Evolutionary conservation across 2,888 invertebrate species (phyloP).

Genomic region (Neoascia interrupta): DNA sequence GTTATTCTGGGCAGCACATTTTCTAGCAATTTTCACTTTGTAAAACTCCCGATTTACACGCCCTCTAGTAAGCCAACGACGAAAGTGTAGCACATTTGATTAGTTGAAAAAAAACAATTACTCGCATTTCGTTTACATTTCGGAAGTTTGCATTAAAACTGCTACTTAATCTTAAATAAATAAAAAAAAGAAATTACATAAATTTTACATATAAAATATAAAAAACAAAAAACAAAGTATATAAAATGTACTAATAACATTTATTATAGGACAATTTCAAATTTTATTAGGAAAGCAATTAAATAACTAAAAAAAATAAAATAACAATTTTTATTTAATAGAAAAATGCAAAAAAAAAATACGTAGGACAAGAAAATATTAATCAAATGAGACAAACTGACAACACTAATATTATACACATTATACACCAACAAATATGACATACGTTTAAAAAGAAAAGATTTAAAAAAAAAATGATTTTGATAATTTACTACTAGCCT

Average conservation of each 20-base stretch:
- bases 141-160: slow-evolving; percentile 37
- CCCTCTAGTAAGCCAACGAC: neutral
- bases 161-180: slow-evolving; percentile 45
- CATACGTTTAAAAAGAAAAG: slow-evolving; percentile 31
- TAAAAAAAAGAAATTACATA: slow-evolving; percentile 40
- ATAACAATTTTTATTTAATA: slow-evolving; percentile 65
- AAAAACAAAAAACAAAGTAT: slow-evolving; percentile 2
- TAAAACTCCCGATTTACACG: too few relatives aligned
- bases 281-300: slow-evolving; percentile 67
- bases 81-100: slow-evolving; percentile 31
- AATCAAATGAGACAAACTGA: slow-evolving; percentile 63
- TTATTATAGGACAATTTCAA: slow-evolving; percentile 67
- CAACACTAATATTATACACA: slow-evolving; percentile 54
- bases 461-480: slow-evolving; percentile 34
- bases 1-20: too few relatives aligned
- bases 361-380: slow-evolving; percentile 37
- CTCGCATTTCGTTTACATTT: slow-evolving; percentile 60
- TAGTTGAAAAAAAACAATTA: slow-evolving; percentile 40
- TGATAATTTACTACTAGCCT: slow-evolving; percentile 65
- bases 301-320: slow-evolving; percentile 46
- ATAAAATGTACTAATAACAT: slow-evolving; percentile 64
- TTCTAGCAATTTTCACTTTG: too few relatives aligned
- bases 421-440: slow-evolving; percentile 47
- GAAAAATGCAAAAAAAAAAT: slow-evolving; percentile 61
- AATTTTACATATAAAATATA: slow-evolving; percentile 48